Evolutionary conservation across 2,888 invertebrate species (phyloP).

Genomic region (Drosophila mimica): DNA sequence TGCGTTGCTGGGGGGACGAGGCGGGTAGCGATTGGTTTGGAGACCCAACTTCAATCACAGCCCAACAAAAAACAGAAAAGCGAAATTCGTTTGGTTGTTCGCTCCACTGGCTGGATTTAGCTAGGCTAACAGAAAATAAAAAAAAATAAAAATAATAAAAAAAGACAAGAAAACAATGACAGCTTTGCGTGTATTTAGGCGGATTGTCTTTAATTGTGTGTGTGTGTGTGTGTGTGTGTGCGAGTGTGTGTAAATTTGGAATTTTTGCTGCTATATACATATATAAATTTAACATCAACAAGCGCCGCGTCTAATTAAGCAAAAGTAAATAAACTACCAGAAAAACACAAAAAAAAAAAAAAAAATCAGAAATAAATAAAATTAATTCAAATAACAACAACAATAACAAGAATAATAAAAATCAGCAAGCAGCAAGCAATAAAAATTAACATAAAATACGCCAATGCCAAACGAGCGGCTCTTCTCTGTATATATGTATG

Average conservation of each 20-base stretch:
- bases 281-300: slow-evolving; percentile 43
- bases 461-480: slow-evolving; percentile 52
- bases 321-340: slow-evolving; percentile 63
- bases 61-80: slow-evolving; percentile 29
- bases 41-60: slow-evolving; percentile 20
- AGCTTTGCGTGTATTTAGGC: slow-evolving; percentile 60
- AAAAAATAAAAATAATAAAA: neutral
- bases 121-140: neutral
- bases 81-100: slow-evolving; percentile 33
- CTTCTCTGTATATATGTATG: neutral
- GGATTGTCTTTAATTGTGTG: slow-evolving; percentile 51
- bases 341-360: slow-evolving; percentile 8
- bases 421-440: slow-evolving; percentile 60
- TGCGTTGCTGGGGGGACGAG: neutral
- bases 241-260: slow-evolving; percentile 9
- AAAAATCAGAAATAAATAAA: slow-evolving; percentile 66
- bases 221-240: neutral
- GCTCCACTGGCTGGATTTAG: slow-evolving; percentile 33
- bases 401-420: slow-evolving; percentile 59
- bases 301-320: slow-evolving; percentile 59
- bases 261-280: slow-evolving; percentile 10
- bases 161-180: slow-evolving; percentile 33
- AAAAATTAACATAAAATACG: slow-evolving; percentile 77
- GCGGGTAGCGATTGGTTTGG: neutral
- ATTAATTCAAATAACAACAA: slow-evolving; percentile 71